These are phyloP conservation scores for Pygocentrus nattereri DNA, from an alignment of 2,797 vertebrate genomes.

Conservation along the genomic window DNA sequence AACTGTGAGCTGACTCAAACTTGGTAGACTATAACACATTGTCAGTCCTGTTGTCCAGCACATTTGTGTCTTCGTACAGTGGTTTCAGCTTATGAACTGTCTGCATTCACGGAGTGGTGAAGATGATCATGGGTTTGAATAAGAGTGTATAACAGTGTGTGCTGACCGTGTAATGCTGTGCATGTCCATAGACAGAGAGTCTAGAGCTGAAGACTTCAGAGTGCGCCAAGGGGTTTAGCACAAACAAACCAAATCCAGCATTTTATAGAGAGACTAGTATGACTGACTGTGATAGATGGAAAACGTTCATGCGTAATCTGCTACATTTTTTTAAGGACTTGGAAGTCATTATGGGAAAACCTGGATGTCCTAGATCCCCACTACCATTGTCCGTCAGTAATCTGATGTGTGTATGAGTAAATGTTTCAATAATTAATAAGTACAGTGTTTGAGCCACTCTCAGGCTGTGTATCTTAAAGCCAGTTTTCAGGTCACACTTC, in stretches of 20 bases:
- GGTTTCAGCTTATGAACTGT: not conserved
- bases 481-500: conserved; percentile 62
- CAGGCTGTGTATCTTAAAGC: conserved; percentile 23
- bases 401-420: conserved; percentile 36
- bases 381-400: conserved; percentile 34
- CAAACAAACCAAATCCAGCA: conserved; percentile 8
- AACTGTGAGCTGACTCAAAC: conserved; percentile 22
- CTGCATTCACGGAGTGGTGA: not conserved
- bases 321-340: conserved; percentile 3
- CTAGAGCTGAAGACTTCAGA: not conserved
- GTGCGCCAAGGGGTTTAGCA: not conserved
- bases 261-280: not conserved
- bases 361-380: conserved; percentile 27
- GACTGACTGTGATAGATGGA: not conserved
- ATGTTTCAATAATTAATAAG: conserved; percentile 37
- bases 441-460: conserved; percentile 48
- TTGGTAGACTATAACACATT: not conserved
- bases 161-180: conserved; percentile 39
- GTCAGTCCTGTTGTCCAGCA: not conserved
- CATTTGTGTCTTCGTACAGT: not conserved
- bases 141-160: not conserved
- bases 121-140: not conserved
- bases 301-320: not conserved
- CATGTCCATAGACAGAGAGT: conserved; percentile 21
- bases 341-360: conserved; percentile 27